Evolutionary conservation across 2,888 invertebrate species (phyloP), one percentile per base, ranked within the genome.

Genomic region (Sesamia inferens): DNA sequence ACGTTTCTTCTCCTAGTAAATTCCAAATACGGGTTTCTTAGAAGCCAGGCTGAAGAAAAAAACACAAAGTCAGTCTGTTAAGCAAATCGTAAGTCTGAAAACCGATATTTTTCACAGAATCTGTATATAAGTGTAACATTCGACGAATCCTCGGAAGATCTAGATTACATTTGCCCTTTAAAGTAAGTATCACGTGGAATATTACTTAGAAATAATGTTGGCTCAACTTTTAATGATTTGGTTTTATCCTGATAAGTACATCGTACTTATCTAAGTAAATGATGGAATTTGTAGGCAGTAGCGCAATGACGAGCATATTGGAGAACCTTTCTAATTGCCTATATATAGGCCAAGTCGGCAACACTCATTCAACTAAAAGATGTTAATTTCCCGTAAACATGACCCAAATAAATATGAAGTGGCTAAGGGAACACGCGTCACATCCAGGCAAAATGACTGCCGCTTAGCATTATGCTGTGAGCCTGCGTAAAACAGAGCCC

Each of bases 11-110:
- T 44, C 0, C 8, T 16, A 31, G 16, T 71, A 57, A 44, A 76
- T 51, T 16, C 57, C 77, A 71, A 77, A n/a, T 57, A 54, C 47
- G 61, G 39, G 13, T 54, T 77, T 71, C 11, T 39, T 6, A 31
- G 57, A 77, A 1, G 4, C 24, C 14, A n/a, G 31, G 62, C 51
- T 44, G 22, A 65, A 71, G 51, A 57, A 44, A 54, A 71, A 77
- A 77, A 66, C 71, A 66, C 77, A 66, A 62, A 66, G 13, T 16
- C 22, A 47, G 61, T 62, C 24, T 55, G 59, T 44, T 58, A 42
- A 62, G 62, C 62, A 58, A 24, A 54, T 57, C 13, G n/a, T 44
- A 22, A 76, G 22, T 39, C 11, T 31, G 19, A 51, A 57, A 31
- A 48, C 13, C 10, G 0, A 63, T 63, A 19, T 76, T 76, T 47